Percentiles rank a stretch among this genome's conserved stretches.
Conservation (phyloP, 2,888 invertebrate genomes). For the Pseudanteris insignis region DNA sequence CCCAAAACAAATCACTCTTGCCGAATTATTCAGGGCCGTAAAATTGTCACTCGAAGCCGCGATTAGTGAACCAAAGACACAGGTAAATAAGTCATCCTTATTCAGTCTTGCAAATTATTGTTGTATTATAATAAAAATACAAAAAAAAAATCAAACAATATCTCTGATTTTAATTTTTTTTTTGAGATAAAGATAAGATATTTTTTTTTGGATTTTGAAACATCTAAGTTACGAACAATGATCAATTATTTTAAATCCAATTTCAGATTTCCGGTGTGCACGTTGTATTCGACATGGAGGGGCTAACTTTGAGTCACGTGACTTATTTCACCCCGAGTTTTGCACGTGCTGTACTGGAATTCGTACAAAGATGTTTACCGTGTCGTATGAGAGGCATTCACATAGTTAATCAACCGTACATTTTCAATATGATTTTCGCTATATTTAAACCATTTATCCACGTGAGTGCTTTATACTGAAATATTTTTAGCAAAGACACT, state of each 20-base stretch:
- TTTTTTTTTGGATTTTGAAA: too few species aligned
- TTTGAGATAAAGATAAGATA: too few species aligned
- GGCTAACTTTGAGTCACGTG: constrained; percentile 77
- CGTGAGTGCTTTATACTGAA: too few species aligned
- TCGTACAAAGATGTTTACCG: constrained; percentile 84
- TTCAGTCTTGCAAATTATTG: background rate
- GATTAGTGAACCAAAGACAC: constrained; percentile 81
- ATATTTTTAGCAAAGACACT: too few species aligned
- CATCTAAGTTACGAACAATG: background rate
- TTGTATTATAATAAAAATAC: background rate
- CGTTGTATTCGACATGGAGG: constrained; percentile 80
- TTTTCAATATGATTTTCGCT: constrained; percentile 87
- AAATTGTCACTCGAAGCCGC: constrained; percentile 78
- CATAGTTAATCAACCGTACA: constrained; percentile 85
- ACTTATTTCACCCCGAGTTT: constrained; percentile 81
- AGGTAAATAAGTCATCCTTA: constrained; percentile 62
- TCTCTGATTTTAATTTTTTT: background rate
- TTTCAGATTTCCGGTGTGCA: constrained; percentile 74
- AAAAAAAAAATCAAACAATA: background rate
- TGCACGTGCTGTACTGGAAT: constrained; percentile 77
- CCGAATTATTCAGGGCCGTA: constrained; percentile 76
- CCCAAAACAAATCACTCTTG: constrained; percentile 73
- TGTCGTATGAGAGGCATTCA: constrained; percentile 86
- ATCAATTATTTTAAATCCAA: background rate
- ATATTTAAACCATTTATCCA: constrained; percentile 86